These are phyloP conservation scores for Mactra quadrangularis DNA, from an alignment of 1,140 invertebrate genomes.

Conservation along the genomic window DNA sequence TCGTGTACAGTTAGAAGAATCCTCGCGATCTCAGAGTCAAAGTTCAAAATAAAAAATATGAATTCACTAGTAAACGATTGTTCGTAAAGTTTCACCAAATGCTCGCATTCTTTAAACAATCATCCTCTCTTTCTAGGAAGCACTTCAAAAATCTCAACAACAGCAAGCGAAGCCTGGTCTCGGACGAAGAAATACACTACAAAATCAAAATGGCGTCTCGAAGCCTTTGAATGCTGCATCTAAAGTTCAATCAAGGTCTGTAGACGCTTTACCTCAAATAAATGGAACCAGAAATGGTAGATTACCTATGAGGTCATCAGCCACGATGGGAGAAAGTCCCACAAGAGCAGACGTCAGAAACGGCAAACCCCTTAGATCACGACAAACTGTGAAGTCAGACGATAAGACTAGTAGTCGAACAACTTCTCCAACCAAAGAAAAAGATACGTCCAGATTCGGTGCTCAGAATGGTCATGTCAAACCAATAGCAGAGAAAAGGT, in stretches of 20 bases:
- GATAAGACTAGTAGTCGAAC: not conserved
- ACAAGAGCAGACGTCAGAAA: not conserved
- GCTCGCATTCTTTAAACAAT: too few species aligned
- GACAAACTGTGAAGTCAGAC: not conserved
- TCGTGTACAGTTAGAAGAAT: too few species aligned
- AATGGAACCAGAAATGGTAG: not conserved
- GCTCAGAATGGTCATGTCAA: slow-evolving; percentile 37
- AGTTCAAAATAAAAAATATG: too few species aligned
- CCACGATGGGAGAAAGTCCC: not conserved
- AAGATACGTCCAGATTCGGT: slow-evolving; percentile 24
- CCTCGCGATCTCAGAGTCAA: too few species aligned
- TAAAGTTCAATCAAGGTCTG: not conserved
- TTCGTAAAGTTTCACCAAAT: too few species aligned
- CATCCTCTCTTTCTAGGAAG: slow-evolving; percentile 22
- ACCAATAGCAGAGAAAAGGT: slow-evolving; percentile 8
- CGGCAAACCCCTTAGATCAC: not conserved
- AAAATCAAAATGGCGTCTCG: not conserved
- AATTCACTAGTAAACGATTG: too few species aligned
- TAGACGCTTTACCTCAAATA: slow-evolving; percentile 11
- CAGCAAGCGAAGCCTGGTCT: not conserved
- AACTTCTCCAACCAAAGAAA: slow-evolving; percentile 30
- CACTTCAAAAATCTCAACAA: not conserved
- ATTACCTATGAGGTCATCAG: not conserved
- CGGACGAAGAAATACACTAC: not conserved
- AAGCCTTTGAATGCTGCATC: slow-evolving; percentile 9